Conservation (phyloP, 2,888 invertebrate species). For the Siphonodentalium dalli region DNA sequence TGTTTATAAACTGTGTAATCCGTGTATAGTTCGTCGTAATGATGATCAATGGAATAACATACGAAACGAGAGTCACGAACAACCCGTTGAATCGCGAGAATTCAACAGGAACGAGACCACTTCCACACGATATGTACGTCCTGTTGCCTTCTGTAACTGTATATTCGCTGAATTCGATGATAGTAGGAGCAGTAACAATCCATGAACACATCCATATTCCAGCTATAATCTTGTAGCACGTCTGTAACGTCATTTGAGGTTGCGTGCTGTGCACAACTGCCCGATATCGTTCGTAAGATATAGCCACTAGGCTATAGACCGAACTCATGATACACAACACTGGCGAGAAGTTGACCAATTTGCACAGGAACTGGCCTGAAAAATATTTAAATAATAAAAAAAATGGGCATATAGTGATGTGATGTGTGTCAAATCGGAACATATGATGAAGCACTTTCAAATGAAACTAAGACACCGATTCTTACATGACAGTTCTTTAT, state of each 20-base stretch:
- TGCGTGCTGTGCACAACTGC: conserved; percentile 27
- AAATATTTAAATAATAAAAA: too few species aligned
- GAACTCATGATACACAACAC: conserved; percentile 40
- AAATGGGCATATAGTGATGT: not conserved
- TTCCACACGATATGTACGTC: conserved; percentile 8
- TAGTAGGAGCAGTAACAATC: conserved; percentile 27
- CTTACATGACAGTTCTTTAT: too few species aligned
- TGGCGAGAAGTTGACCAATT: conserved; percentile 35
- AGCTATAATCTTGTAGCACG: conserved; percentile 21
- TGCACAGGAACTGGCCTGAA: conserved; percentile 30
- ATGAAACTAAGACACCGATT: too few species aligned
- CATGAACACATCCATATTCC: conserved; percentile 25
- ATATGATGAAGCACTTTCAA: too few species aligned
- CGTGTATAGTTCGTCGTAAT: conserved; percentile 28
- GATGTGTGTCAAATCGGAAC: too few species aligned
- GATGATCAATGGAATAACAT: conserved; percentile 33
- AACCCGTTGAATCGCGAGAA: conserved; percentile 31
- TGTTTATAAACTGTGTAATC: conserved; percentile 21
- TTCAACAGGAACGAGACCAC: not conserved
- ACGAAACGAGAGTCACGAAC: conserved; percentile 31
- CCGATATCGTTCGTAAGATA: conserved; percentile 38
- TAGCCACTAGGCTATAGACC: conserved; percentile 38
- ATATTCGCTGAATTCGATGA: conserved; percentile 26
- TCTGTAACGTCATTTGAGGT: conserved; percentile 17
- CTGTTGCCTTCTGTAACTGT: not conserved